Evolutionary conservation across 92 coral and sea anemone species (phyloP).

Genomic region (Zoanthus solanderi): DNA sequence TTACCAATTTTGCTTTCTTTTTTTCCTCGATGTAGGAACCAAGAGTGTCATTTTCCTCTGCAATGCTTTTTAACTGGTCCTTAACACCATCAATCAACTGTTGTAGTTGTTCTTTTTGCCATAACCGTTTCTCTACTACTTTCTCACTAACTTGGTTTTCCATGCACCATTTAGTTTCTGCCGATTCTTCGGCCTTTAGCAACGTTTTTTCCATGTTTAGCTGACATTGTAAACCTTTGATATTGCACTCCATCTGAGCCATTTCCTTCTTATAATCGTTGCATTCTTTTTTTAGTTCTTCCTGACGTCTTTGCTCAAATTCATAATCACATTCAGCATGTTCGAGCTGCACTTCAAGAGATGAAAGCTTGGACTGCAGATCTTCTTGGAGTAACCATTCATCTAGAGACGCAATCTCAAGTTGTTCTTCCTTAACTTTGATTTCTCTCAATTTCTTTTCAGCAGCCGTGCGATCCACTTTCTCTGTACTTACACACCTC

Average conservation of each 20-base stretch:
- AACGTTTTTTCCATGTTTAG: not conserved
- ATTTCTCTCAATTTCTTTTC: not conserved
- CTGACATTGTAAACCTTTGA: not conserved
- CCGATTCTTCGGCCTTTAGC: not conserved
- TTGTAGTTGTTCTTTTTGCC: not conserved
- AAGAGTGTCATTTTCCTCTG: not conserved
- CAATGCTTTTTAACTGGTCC: not conserved
- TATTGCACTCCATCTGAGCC: not conserved
- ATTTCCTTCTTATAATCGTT: not conserved
- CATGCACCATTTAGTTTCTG: not conserved
- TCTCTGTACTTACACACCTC: not conserved
- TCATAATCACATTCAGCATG: not conserved
- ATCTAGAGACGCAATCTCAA: not conserved
- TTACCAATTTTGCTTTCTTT: constrained; percentile 13
- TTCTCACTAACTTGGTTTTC: not conserved
- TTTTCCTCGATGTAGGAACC: not conserved
- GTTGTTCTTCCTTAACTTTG: not conserved
- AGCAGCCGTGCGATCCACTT: not conserved
- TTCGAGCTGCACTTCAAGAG: not conserved
- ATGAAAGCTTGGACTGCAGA: not conserved
- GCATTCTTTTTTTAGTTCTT: not conserved
- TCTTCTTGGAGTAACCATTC: not conserved
- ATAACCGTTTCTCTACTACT: not conserved
- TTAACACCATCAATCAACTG: not conserved
- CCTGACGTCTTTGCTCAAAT: not conserved